These are phyloP conservation scores for Rana temporaria DNA, from an alignment of 2,113 vertebrate species.

Conservation along the genomic window DNA sequence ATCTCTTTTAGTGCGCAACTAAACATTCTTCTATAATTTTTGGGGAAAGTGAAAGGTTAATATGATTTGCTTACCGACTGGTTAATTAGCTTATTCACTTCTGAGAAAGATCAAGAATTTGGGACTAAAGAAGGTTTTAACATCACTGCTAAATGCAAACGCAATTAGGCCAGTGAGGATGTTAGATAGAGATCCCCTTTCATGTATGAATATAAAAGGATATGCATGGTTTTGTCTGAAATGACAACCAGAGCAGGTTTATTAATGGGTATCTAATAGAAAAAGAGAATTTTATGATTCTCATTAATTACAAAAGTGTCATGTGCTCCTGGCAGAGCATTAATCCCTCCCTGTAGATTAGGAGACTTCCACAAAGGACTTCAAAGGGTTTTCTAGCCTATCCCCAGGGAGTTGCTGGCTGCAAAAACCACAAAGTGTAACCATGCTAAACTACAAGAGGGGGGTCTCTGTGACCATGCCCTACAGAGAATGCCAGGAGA, in stretches of 20 bases:
- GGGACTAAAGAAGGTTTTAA: slow-evolving; percentile 44
- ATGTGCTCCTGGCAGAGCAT: slow-evolving; percentile 82
- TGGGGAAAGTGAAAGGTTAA: slow-evolving; percentile 46
- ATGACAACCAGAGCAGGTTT: slow-evolving; percentile 93
- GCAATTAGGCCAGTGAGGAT: slow-evolving; percentile 93
- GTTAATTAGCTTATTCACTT: slow-evolving; percentile 64
- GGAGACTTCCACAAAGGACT: slow-evolving; percentile 90
- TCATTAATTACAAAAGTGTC: slow-evolving; percentile 94
- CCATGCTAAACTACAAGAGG: slow-evolving; percentile 74
- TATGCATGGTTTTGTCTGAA: slow-evolving; percentile 94
- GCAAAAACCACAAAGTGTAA: slow-evolving; percentile 85
- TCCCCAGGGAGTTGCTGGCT: slow-evolving; percentile 77
- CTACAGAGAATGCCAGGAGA: not conserved
- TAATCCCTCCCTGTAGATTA: slow-evolving; percentile 89
- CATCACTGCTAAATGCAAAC: slow-evolving; percentile 75
- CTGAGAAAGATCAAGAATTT: slow-evolving; percentile 46
- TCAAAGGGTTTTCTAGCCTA: slow-evolving; percentile 82
- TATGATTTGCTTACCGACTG: slow-evolving; percentile 63
- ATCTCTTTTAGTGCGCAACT: not conserved
- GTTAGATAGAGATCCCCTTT: slow-evolving; percentile 94
- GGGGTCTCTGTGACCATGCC: slow-evolving; percentile 52
- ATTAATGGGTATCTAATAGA: slow-evolving; percentile 96
- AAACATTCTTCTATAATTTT: not conserved
- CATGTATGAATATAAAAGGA: slow-evolving; percentile 95
- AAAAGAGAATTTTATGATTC: slow-evolving; percentile 93